Conservation (phyloP, 1,140 invertebrate genomes). For the Hypsibius dujardini region DNA sequence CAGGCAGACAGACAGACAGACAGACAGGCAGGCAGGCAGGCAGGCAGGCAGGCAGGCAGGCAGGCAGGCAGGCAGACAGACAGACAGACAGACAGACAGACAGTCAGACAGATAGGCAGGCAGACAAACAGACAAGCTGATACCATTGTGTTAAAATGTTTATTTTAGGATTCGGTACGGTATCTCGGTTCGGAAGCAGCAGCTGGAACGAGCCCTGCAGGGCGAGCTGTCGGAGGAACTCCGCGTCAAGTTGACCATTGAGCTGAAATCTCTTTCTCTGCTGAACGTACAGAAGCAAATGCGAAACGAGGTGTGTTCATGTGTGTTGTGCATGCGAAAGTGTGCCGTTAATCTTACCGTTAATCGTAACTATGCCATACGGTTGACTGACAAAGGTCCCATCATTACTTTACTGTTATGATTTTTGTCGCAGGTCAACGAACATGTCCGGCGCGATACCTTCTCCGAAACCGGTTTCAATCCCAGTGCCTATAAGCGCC, state of each 20-base stretch:
- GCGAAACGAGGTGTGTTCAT: slow-evolving; percentile 43
- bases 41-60: too few relatives aligned
- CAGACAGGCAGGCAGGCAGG: too few relatives aligned
- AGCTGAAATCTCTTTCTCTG: slow-evolving; percentile 71
- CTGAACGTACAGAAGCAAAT: slow-evolving; percentile 85
- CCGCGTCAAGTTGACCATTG: slow-evolving; percentile 76
- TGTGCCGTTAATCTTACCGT: too few relatives aligned
- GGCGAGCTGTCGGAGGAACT: slow-evolving; percentile 79
- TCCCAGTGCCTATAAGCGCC: slow-evolving; percentile 86
- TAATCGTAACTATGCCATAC: too few relatives aligned
- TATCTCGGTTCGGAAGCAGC: slow-evolving; percentile 35
- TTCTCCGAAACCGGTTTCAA: slow-evolving; percentile 89
- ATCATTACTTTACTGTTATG: background rate
- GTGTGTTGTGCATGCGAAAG: too few relatives aligned
- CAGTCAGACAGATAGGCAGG: too few relatives aligned
- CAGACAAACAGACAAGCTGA: too few relatives aligned
- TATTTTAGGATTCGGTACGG: slow-evolving; percentile 33
- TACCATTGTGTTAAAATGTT: slow-evolving; percentile 12
- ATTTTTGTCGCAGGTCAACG: slow-evolving; percentile 17
- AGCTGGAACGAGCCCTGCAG: slow-evolving; percentile 42
- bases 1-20: too few relatives aligned
- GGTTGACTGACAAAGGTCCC: too few relatives aligned
- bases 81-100: too few relatives aligned
- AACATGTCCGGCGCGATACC: slow-evolving; percentile 64
- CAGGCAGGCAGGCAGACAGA: background rate